These are phyloP conservation scores for Folsomia candida DNA, from an alignment of 2,888 invertebrate genomes.

Conservation along the genomic window DNA sequence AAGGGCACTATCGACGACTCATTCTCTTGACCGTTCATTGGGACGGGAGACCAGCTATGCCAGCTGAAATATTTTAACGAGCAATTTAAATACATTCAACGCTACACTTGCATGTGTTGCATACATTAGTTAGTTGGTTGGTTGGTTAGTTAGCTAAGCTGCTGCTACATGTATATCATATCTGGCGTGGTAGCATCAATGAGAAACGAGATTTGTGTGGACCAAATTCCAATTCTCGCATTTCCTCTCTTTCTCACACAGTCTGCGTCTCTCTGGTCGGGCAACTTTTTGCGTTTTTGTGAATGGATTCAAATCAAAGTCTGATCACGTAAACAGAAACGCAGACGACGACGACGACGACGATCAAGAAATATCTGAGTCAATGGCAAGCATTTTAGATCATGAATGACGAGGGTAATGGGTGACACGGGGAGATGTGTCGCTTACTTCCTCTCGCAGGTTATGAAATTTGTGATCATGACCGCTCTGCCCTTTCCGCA, in stretches of 20 bases:
- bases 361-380: neutral
- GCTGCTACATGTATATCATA: no score
- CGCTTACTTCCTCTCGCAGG: no score
- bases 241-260: conserved; percentile 5
- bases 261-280: neutral
- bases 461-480: no score
- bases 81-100: neutral
- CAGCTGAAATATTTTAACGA: conserved; percentile 32
- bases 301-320: neutral
- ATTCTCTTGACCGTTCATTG: conserved; percentile 54
- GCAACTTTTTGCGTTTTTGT: neutral
- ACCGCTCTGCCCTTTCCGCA: no score
- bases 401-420: no score
- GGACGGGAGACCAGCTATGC: conserved; percentile 48
- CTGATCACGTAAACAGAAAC: neutral
- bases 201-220: neutral
- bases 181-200: no score
- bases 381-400: neutral
- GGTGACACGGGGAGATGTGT: no score
- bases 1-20: conserved; percentile 34
- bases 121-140: neutral
- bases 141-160: neutral
- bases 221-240: conserved; percentile 11
- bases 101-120: neutral
- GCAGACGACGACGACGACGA: no score